Conservation (phyloP, 2,888 invertebrate genomes). For the Nemoura dubitans region DNA sequence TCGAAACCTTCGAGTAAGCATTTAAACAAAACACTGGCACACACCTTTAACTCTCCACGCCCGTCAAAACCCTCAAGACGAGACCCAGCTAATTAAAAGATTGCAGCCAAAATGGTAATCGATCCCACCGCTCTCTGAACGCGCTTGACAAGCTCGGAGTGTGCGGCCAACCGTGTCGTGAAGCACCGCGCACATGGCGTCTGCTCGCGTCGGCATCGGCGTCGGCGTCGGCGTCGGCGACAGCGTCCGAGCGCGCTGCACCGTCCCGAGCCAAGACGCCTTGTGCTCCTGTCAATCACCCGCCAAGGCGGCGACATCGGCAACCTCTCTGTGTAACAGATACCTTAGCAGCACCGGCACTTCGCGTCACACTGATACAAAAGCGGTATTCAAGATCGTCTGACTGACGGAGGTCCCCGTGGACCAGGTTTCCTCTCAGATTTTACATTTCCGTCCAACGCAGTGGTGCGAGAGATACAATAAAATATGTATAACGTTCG, state of each 20-base stretch:
- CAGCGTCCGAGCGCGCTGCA: neutral
- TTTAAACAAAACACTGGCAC: no score
- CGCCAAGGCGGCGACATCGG: neutral
- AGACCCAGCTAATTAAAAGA: no score
- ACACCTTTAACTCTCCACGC: no score
- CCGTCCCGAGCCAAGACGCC: neutral
- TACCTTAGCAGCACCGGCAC: neutral
- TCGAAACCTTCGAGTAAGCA: no score
- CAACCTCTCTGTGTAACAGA: neutral
- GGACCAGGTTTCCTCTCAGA: neutral
- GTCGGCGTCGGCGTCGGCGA: neutral
- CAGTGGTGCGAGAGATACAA: neutral
- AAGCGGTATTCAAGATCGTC: neutral
- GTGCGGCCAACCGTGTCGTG: neutral
- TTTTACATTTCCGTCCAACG: neutral
- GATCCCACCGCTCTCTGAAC: no score
- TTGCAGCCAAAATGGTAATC: no score
- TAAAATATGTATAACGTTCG: neutral
- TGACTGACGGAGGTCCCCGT: neutral
- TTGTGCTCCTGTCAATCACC: neutral
- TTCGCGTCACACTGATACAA: neutral
- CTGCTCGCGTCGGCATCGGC: neutral
- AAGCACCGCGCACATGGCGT: neutral
- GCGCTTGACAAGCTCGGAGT: neutral
- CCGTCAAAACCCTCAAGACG: no score